phyloP scores from a whole-genome alignment of 2,888 invertebrate genomes.

The Sipunculus nudus region DNA sequence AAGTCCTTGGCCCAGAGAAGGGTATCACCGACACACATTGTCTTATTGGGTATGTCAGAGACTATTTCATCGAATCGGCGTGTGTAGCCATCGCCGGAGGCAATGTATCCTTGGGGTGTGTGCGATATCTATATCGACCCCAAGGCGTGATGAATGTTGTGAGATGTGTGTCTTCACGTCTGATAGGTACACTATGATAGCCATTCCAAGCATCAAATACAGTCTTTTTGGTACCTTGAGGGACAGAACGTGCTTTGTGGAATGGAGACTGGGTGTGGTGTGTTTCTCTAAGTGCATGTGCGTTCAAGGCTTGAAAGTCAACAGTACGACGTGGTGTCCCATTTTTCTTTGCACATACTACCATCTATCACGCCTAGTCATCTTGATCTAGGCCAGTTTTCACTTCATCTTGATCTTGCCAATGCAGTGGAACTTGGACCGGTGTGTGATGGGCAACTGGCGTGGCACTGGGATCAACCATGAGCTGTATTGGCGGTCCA shows the following conservation, averaged over 20 bases:
- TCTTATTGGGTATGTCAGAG: conserved; percentile 43
- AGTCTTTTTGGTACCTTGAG: conserved; percentile 36
- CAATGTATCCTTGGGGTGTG: conserved; percentile 33
- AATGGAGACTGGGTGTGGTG: conserved; percentile 42
- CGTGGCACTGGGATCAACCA: conserved; percentile 22
- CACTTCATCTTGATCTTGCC: conserved; percentile 29
- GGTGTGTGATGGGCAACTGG: conserved; percentile 28
- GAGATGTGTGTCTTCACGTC: conserved; percentile 13
- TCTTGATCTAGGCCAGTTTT: conserved; percentile 26
- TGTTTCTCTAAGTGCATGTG: conserved; percentile 38
- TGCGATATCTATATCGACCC: conserved; percentile 37
- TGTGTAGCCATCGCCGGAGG: conserved; percentile 18
- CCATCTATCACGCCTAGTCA: conserved; percentile 30
- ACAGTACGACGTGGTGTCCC: conserved; percentile 43
- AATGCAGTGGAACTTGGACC: conserved; percentile 27
- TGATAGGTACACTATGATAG: conserved; percentile 13
- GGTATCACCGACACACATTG: conserved; percentile 43
- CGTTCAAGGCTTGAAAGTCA: conserved; percentile 46
- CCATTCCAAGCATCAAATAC: conserved; percentile 38
- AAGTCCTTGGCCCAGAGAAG: conserved; percentile 38
- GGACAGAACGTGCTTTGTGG: conserved; percentile 40
- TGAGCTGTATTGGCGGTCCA: conserved; percentile 25
- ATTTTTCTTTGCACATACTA: conserved; percentile 30
- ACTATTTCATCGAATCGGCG: conserved; percentile 42
- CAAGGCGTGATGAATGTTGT: conserved; percentile 39